Percentiles rank a stretch among this genome's conserved stretches.
These are phyloP conservation scores for Drosophila setosimentum DNA, from an alignment of 2,888 invertebrate genomes.

Conservation along the genomic window DNA sequence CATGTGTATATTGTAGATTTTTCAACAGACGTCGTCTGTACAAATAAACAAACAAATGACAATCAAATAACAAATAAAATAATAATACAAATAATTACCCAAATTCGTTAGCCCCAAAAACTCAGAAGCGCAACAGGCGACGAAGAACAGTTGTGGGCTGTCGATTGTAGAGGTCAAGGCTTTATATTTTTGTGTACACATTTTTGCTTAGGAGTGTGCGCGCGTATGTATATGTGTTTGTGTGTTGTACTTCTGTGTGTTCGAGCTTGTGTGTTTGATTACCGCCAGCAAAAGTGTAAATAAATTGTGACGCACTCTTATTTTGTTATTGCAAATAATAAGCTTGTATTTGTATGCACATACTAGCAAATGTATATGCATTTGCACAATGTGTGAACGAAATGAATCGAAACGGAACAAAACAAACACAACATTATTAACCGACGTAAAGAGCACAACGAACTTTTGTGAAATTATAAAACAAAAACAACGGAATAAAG, in stretches of 20 bases:
- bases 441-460: conserved; percentile 66
- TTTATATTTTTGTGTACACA: conserved; percentile 8
- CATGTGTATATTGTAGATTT: conserved; percentile 7
- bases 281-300: conserved; percentile 68
- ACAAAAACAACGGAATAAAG: conserved; percentile 41
- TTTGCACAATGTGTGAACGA: conserved; percentile 22
- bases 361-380: conserved; percentile 7
- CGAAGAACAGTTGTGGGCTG: conserved; percentile 32
- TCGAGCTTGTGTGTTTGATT: conserved; percentile 20
- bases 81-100: conserved; percentile 18
- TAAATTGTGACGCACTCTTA: conserved; percentile 73
- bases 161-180: conserved; percentile 74
- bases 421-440: conserved; percentile 32
- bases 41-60: conserved; percentile 30
- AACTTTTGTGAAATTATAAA: conserved; percentile 72
- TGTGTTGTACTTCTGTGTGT: background rate
- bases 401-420: conserved; percentile 46
- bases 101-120: conserved; percentile 36
- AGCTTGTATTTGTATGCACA: conserved; percentile 35
- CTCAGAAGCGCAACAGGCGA: conserved; percentile 28
- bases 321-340: conserved; percentile 72
- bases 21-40: conserved; percentile 17
- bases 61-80: conserved; percentile 22
- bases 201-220: background rate
- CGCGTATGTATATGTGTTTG: background rate